Conservation (phyloP, 1,140 invertebrate species). For the Cepaea nemoralis region DNA sequence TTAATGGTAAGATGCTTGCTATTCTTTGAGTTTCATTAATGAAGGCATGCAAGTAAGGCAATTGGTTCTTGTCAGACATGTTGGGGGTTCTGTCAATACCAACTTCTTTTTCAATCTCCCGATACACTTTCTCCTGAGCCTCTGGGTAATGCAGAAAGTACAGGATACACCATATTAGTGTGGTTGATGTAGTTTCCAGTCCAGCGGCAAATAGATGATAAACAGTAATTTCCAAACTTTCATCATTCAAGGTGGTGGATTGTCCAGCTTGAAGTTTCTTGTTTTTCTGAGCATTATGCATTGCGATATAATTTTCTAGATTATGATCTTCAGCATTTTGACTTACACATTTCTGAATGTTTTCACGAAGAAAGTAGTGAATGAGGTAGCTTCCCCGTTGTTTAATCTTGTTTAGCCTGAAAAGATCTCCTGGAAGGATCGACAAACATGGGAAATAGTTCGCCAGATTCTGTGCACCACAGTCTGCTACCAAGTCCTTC, state of each 20-base stretch:
- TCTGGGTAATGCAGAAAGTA: slow-evolving; percentile 82
- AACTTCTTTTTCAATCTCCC: slow-evolving; percentile 81
- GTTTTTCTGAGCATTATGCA: background rate
- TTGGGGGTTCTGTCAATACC: slow-evolving; percentile 24
- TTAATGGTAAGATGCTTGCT: slow-evolving; percentile 55
- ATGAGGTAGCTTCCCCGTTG: background rate
- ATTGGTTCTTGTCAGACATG: slow-evolving; percentile 39
- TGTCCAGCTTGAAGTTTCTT: background rate
- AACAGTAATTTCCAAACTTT: slow-evolving; percentile 21
- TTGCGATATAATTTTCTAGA: background rate
- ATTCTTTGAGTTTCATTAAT: slow-evolving; percentile 47
- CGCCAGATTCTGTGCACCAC: too few species aligned
- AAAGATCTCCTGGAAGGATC: background rate
- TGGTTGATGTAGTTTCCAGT: slow-evolving; percentile 87
- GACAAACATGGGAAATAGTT: background rate
- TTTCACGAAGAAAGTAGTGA: background rate
- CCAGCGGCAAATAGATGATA: slow-evolving; percentile 89
- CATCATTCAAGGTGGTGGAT: background rate
- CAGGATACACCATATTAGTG: slow-evolving; percentile 88
- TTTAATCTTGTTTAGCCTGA: background rate
- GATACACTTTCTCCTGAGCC: slow-evolving; percentile 68
- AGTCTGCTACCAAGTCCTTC: background rate
- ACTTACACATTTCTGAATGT: background rate
- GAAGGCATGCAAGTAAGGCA: slow-evolving; percentile 49
- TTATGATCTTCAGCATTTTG: too few species aligned